Percentiles rank a stretch among this genome's conserved stretches.
Evolutionary conservation across 2,888 invertebrate genomes (phyloP).

Genomic region (Ethmia dodecea): DNA sequence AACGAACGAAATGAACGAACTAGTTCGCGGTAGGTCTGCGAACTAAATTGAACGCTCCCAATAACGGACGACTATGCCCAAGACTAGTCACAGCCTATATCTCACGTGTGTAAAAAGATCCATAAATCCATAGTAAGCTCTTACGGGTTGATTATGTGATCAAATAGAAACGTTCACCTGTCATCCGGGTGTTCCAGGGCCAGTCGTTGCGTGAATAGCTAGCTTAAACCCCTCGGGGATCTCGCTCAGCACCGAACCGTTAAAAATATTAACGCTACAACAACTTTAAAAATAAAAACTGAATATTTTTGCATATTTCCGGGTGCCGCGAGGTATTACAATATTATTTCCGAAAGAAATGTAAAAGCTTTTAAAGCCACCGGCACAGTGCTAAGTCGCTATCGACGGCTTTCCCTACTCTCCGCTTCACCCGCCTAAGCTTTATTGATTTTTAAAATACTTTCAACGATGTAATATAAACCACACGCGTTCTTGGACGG

Average conservation of each 20-base stretch:
- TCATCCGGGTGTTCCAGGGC: slow-evolving; percentile 30
- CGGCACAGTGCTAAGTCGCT: slow-evolving; percentile 60
- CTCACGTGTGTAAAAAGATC: too few relatives aligned
- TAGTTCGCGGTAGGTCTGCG: too few relatives aligned
- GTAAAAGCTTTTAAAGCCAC: slow-evolving; percentile 73
- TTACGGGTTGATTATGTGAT: too few relatives aligned
- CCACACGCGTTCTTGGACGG: too few relatives aligned
- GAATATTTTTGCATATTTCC: slow-evolving; percentile 69
- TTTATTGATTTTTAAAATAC: slow-evolving; percentile 53
- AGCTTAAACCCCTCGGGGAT: slow-evolving; percentile 46
- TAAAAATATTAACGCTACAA: slow-evolving; percentile 55
- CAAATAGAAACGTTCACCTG: too few relatives aligned
- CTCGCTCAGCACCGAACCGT: slow-evolving; percentile 37
- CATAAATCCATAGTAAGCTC: too few relatives aligned
- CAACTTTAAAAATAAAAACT: slow-evolving; percentile 62
- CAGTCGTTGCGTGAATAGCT: slow-evolving; percentile 57
- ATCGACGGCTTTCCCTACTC: slow-evolving; percentile 45
- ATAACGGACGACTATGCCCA: too few relatives aligned
- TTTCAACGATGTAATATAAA: too few relatives aligned
- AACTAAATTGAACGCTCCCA: too few relatives aligned
- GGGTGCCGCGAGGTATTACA: slow-evolving; percentile 51
- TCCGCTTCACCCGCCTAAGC: slow-evolving; percentile 43
- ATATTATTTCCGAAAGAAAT: slow-evolving; percentile 68
- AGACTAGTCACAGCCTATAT: too few relatives aligned
- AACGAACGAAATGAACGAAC: too few relatives aligned